Evolutionary conservation across 92 coral and sea anemone species (phyloP), one percentile per base, ranked within the genome.

Genomic region (Epizoanthus illoricatus): DNA sequence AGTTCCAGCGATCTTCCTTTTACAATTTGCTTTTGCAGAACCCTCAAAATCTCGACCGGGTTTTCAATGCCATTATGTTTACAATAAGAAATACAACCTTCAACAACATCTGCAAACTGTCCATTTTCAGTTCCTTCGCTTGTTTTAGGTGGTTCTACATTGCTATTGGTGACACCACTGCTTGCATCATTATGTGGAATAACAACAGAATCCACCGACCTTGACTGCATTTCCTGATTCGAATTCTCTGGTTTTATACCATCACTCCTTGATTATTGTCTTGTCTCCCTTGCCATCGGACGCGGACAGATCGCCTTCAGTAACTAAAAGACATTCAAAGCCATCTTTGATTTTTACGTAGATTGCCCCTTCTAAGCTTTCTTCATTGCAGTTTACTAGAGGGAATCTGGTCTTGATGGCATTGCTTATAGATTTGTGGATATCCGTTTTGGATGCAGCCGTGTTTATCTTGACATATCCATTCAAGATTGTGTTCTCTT

Each of bases 31-130:
- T 75, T 84, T 69, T 89, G 90, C 16, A 85, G 80, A 57, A 83
- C 59, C 54, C 90, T 61, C 66, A 87, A 81, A 71, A 90, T 83
- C 76, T 87, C 90, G 66, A 75, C 89, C 28, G 89, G 87, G 41
- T 90, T 74, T 66, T 80, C 80, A 81, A 84, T 76, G 61, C 74
- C 69, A 63, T 67, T 85, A 76, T 79, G 66, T 67, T 74, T 71
- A 81, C 88, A 84, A 58, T 86, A 84, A 76, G 56, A 69, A 69
- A 69, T 41, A 42, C 74, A 69, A 42, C 74, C 74, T 39, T 69
- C 13, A 39, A 69, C 74, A 42, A 69, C 24, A 16, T 69, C 74
- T 69, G 74, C 40, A 69, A 69, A 69, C 42, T 69, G 74, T 69
- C 43, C 74, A 40, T 69, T 41, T 69, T 69, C 74, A 40, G 23